Conservation (phyloP, 2,113 vertebrate species). For the Salvator merianae region DNA sequence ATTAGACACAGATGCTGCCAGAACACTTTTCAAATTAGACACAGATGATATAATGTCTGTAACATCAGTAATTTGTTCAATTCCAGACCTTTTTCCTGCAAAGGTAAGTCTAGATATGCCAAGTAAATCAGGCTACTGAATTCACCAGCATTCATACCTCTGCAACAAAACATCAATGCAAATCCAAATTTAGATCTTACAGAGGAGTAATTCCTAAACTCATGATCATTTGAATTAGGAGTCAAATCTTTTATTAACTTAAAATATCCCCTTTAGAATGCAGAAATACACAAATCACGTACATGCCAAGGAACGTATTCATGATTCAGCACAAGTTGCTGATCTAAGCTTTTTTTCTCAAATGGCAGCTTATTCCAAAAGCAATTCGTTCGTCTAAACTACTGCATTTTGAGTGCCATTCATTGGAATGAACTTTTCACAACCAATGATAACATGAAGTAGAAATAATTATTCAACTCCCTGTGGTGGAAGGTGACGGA, state of each 20-base stretch:
- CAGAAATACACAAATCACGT: too few species aligned
- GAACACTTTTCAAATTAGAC: background rate
- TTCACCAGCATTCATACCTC: background rate
- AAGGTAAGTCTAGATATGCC: background rate
- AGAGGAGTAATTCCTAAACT: background rate
- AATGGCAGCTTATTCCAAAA: background rate
- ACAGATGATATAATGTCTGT: background rate
- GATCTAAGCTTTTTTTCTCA: background rate
- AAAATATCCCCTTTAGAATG: too few species aligned
- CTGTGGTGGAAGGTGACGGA: background rate
- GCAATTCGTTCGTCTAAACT: background rate
- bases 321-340: background rate
- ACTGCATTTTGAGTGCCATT: background rate
- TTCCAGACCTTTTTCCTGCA: background rate
- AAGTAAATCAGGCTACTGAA: background rate
- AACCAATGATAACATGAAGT: background rate
- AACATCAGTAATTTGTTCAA: background rate
- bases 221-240: background rate
- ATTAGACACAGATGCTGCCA: background rate
- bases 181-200: background rate
- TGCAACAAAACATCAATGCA: background rate
- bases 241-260: too few species aligned
- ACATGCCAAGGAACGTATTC: too few species aligned
- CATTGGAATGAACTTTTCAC: background rate
- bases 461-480: background rate